phyloP scores from a whole-genome alignment of 2,797 vertebrate species.

The Enteromius unitaeniatus region DNA sequence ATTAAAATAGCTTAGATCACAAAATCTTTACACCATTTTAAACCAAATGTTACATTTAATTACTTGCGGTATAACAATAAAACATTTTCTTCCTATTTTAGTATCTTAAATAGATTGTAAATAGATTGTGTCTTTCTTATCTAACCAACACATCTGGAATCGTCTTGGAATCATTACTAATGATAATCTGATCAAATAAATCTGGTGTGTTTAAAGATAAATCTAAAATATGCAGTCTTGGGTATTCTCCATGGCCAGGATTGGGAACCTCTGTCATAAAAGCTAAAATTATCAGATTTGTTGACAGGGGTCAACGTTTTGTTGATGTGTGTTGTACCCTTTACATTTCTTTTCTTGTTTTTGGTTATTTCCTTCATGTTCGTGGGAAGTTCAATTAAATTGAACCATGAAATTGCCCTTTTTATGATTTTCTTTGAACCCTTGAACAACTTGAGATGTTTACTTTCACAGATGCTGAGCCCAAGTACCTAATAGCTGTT shows the following conservation, averaged over 20 bases:
- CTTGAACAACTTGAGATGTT: conserved; percentile 27
- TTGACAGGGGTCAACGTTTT: background rate
- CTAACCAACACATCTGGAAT: background rate
- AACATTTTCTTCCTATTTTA: background rate
- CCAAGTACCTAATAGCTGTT: conserved; percentile 91
- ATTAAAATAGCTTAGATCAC: background rate
- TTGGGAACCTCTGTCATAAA: background rate
- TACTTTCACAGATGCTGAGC: conserved; percentile 87
- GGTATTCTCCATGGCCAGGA: background rate
- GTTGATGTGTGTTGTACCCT: background rate
- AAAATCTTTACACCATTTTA: background rate
- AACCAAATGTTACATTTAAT: background rate
- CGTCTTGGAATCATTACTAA: background rate
- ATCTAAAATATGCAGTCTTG: background rate
- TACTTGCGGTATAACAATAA: background rate
- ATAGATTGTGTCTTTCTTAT: background rate
- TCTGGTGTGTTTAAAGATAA: background rate
- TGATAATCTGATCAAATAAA: background rate
- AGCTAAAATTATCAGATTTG: background rate
- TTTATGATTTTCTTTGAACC: conserved; percentile 10
- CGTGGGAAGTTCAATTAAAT: background rate
- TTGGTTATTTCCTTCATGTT: background rate
- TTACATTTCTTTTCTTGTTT: conserved; percentile 1
- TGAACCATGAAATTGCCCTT: background rate
- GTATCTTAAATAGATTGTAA: no score